Evolutionary conservation across 2,888 invertebrate species (phyloP), one percentile per base, ranked within the genome.

Genomic region (Tenthredo amoena): DNA sequence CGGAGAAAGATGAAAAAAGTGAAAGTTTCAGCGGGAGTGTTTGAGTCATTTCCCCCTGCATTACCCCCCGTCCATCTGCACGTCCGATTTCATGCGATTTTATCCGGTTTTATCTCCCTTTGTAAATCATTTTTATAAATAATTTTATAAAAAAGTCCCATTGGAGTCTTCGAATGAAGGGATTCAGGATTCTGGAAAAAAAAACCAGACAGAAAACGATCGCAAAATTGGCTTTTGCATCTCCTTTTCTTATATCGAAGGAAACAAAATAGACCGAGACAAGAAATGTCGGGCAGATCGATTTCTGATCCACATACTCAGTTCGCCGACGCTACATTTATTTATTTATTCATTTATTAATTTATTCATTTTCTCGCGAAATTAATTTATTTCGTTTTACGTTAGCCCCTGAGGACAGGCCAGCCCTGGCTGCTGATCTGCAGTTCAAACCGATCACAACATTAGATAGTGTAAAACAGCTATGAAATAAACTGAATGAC

Each of bases 21-120:
- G 81, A 81, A 81, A 81, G 81, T 81, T 81, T 81, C 81, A 81
- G 40, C 81, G 81, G 40, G 62, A 74, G 81, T 34, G 62, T 81
- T 81, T 58, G 40, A 81, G 40, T 81, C 58, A 40, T 37, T 40
- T 74, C 72, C 72, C 21, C 37, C 47, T 47, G 47, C 31, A 12
- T 4, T 34, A 4, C 34, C 34, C 31, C 26, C 10, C 34, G 15
- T 3, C 34, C n/a, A 7, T 47, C 15, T n/a, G 26, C 10, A 58
- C 18, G 31, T 62, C 58, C 37, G 50, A 58, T 81, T 81, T 62
- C 62, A 81, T 37, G 12, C 21, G 15, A 81, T 81, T 81, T 81
- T 81, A 81, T 34, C 71, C n/a, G 71, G 71, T 40, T 37, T 34
- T n/a, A 72, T 37, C 37, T 34, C 71, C 15, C 18, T 37, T 72